These are phyloP conservation scores for Hippocampus comes DNA, from an alignment of 2,113 vertebrate species.

Conservation along the genomic window DNA sequence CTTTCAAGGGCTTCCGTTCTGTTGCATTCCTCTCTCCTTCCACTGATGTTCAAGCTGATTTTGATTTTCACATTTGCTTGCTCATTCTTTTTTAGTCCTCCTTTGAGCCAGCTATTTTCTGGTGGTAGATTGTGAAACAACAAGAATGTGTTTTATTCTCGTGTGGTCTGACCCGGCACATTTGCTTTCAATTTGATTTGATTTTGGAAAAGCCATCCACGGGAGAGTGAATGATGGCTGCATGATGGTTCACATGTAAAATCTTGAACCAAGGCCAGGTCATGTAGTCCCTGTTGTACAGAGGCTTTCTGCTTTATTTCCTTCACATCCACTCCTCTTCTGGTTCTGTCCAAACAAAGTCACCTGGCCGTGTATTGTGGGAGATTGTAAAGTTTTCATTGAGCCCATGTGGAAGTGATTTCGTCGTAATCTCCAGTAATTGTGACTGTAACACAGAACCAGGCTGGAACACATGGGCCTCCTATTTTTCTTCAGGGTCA, in stretches of 20 bases:
- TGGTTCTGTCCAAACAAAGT: slow-evolving; percentile 86
- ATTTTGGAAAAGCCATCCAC: slow-evolving; percentile 63
- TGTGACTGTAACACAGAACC: slow-evolving; percentile 92
- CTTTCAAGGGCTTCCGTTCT: slow-evolving; percentile 29
- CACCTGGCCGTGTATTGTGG: slow-evolving; percentile 90
- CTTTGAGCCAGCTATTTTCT: slow-evolving; percentile 62
- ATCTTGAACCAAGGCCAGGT: slow-evolving; percentile 42
- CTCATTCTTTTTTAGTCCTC: slow-evolving; percentile 57
- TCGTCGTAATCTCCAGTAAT: slow-evolving; percentile 92
- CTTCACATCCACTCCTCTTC: slow-evolving; percentile 39
- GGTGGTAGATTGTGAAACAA: slow-evolving; percentile 67
- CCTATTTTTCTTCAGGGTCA: slow-evolving; percentile 67
- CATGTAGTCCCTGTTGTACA: slow-evolving; percentile 18
- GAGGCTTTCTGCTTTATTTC: slow-evolving; percentile 38
- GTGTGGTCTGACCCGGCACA: slow-evolving; percentile 61
- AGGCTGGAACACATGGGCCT: slow-evolving; percentile 93
- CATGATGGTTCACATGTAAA: slow-evolving; percentile 57
- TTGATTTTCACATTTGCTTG: slow-evolving; percentile 53
- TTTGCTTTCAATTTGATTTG: slow-evolving; percentile 72
- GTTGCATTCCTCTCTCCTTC: slow-evolving; percentile 33
- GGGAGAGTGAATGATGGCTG: slow-evolving; percentile 49
- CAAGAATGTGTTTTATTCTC: slow-evolving; percentile 67
- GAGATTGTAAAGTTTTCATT: slow-evolving; percentile 93
- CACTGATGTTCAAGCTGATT: slow-evolving; percentile 63
- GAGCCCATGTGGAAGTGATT: slow-evolving; percentile 97